Evolutionary conservation across 2,113 vertebrate species (phyloP).

Genomic region (Rhinichthys klamathensis): DNA sequence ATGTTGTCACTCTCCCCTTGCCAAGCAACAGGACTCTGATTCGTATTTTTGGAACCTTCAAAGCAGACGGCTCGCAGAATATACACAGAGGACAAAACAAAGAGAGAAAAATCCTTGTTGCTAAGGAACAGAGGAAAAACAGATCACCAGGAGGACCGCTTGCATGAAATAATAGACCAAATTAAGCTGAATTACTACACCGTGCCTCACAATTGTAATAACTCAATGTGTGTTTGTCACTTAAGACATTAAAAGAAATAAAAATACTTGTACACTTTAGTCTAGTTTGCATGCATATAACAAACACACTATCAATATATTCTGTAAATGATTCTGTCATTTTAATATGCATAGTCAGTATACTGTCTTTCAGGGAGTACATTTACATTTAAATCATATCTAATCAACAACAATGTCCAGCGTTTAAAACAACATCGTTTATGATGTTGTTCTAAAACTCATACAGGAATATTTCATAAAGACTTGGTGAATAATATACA

Average conservation of each 20-base stretch:
- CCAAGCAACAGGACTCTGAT: slow-evolving; percentile 19
- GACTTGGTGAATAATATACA: neutral
- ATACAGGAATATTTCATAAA: neutral
- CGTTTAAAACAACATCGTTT: too few species aligned
- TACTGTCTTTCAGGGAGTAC: neutral
- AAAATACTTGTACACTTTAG: neutral
- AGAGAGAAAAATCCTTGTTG: slow-evolving; percentile 49
- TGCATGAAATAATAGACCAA: slow-evolving; percentile 47
- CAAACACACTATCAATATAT: neutral
- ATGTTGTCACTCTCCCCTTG: slow-evolving; percentile 25
- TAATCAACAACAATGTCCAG: too few species aligned
- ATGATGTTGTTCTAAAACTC: too few species aligned
- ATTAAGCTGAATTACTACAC: slow-evolving; percentile 38
- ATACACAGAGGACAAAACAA: slow-evolving; percentile 39
- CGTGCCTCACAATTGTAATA: slow-evolving; percentile 35
- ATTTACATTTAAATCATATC: neutral
- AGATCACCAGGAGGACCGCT: slow-evolving; percentile 29
- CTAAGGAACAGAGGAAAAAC: slow-evolving; percentile 51
- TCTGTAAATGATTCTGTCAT: neutral
- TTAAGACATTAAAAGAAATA: neutral
- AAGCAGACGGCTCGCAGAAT: slow-evolving; percentile 45
- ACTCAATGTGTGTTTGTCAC: neutral
- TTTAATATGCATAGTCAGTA: neutral
- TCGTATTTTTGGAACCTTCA: slow-evolving; percentile 51
- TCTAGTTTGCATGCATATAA: neutral